Base-by-base conservation (phyloP, 2,888 invertebrate genomes). In the Steinernema scapterisci region DNA sequence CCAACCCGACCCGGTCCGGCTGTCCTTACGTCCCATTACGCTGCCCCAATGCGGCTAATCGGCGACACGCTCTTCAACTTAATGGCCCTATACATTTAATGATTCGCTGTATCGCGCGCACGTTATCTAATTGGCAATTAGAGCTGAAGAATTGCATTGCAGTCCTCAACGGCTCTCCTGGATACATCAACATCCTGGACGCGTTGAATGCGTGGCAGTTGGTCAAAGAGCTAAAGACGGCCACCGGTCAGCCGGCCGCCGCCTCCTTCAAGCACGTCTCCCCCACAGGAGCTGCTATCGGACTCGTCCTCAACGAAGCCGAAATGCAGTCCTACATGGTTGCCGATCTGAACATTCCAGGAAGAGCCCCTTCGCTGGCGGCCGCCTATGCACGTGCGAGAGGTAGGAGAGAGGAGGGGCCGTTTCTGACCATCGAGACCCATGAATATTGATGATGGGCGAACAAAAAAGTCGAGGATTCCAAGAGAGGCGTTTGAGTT, bases 131-230 rank as follows among this genome's bases (percentile, higher is more conserved):
- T 21, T 52, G 48, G 19, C 48, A 19, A 48, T 48, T 48, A 5
- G 16, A 7, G 48, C 5, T 9, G 48, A 44, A 48, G 48, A 48
- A 48, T 48, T 48, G 5, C 48, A 25, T 45, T 87, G 45, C 90
- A 79, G 95, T 96, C 1, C 88, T 96, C 31, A 97, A 97, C 89
- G 96, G 96, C 9, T 92, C 95, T 0, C 97, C 97, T 0, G 97
- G 97, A 0, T 99, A 93, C 88, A 97, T 99, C 83, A 99, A 99
- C 89, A 91, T 99, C 2, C 95, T 95, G 85, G 97, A 99, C 89
- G 97, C 96, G 0, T 90, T 99, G 0, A 99, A 99, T 88, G 97
- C 94, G 0, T 99, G 95, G 93, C 97, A 99, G 88, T 90, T 99
- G 75, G 97, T 99, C 0, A 91, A 91, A 77, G 97, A 99, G 87